phyloP scores from a whole-genome alignment of 2,113 vertebrate genomes.

The Anhinga rufa region DNA sequence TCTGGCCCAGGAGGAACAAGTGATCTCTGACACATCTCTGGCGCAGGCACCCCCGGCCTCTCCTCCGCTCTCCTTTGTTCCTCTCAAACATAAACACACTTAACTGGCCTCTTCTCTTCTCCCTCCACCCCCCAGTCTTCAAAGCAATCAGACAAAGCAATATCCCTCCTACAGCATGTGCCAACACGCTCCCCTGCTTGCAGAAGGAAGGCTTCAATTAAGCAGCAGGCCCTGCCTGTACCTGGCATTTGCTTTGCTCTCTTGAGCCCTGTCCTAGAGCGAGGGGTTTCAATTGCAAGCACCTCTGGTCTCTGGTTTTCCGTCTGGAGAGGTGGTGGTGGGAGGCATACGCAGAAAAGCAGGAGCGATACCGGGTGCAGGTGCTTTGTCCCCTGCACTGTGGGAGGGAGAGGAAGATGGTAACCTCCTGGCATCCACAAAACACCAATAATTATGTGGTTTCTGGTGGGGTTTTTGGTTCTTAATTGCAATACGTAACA shows the following conservation, averaged over 20 bases:
- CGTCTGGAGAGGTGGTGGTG: background rate
- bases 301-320: background rate
- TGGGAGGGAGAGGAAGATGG: background rate
- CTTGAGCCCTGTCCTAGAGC: background rate
- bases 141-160: background rate
- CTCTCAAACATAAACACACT: slow-evolving; percentile 66
- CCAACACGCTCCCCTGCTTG: background rate
- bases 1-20: slow-evolving; percentile 65
- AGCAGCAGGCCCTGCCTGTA: background rate
- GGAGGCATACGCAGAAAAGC: background rate
- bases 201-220: background rate
- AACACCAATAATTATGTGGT: background rate
- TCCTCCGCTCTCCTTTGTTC: slow-evolving; percentile 35
- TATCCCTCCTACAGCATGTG: slow-evolving; percentile 1
- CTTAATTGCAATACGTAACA: background rate
- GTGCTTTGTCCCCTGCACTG: background rate
- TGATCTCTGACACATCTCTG: slow-evolving; percentile 70
- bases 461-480: background rate
- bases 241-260: background rate
- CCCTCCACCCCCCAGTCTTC: background rate
- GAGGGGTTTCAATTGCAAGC: background rate
- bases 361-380: background rate
- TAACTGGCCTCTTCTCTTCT: slow-evolving; percentile 40
- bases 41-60: background rate
- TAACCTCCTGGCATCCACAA: background rate